phyloP scores from a whole-genome alignment of 53 echinoderm and acorn worm species.

The Mesocentrotus franciscanus region DNA sequence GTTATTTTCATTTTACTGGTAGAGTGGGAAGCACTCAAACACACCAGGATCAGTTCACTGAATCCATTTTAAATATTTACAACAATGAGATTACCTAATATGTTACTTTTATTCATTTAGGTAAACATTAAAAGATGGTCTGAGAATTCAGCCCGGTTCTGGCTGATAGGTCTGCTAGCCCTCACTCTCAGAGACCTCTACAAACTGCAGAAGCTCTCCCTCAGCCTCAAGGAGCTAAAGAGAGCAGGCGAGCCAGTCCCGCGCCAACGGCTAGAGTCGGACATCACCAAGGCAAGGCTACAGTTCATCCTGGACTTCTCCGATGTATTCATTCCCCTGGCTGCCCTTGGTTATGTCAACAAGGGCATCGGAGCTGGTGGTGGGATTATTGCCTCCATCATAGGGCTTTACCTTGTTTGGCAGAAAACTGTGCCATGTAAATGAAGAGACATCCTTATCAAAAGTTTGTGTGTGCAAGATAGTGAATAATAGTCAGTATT shows the following conservation, averaged over 20 bases:
- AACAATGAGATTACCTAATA: background rate
- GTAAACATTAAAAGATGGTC: conserved; percentile 80
- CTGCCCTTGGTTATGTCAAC: conserved; percentile 78
- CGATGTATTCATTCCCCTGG: conserved; percentile 81
- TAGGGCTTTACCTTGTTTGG: conserved; percentile 78
- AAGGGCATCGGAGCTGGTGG: conserved; percentile 82
- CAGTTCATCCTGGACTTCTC: conserved; percentile 77
- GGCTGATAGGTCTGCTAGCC: conserved; percentile 79
- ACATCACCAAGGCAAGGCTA: conserved; percentile 71
- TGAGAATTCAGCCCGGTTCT: conserved; percentile 78
- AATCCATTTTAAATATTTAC: background rate
- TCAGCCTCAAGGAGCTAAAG: conserved; percentile 73
- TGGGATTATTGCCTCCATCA: conserved; percentile 77
- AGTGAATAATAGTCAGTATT: background rate
- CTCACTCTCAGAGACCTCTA: conserved; percentile 80
- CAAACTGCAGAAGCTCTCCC: conserved; percentile 77
- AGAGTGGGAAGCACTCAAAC: background rate
- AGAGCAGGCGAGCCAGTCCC: conserved; percentile 69
- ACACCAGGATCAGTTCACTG: background rate
- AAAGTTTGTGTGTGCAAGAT: background rate
- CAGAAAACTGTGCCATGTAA: conserved; percentile 73
- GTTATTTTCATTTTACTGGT: background rate
- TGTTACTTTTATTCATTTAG: conserved; percentile 12
- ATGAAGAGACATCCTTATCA: conserved; percentile 29
- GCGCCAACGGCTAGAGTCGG: conserved; percentile 58